Base-by-base conservation (phyloP, 2,888 invertebrate species). In the Palloptera scutellata region DNA sequence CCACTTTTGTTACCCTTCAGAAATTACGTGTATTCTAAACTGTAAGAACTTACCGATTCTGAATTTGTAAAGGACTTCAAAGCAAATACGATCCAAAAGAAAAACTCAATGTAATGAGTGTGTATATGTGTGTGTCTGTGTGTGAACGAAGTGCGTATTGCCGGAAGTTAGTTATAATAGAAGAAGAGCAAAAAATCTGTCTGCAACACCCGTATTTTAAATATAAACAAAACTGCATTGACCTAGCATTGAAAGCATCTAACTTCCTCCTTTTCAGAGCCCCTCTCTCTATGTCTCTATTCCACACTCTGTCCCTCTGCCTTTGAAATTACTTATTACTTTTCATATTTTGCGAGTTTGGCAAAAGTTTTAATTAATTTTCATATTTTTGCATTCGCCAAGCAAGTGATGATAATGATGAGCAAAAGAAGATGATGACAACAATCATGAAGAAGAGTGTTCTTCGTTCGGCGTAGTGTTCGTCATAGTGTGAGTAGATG, bases 351-450 rank as follows among this genome's bases (percentile, higher is more conserved):
- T 62, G 45, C 40, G 55, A 62, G 64, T 67, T 67, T 57, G 64
- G n/a, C 54, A 55, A 70, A 70, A 70, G 59, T 70, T 67, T 70
- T 70, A 70, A 70, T 70, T 70, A 70, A 67, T 70, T 70, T 70
- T 65, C 67, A 70, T 70, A 67, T 65, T 59, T 65, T 60, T 43
- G 53, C n/a, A 20, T 30, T 30, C 48, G 48, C n/a, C 48, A 15
- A 13, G 48, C 48, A 30, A 30, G 6, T 30, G 30, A 30, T 30
- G 30, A 30, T 30, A 30, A 30, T 6, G 30, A 30, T 30, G 30
- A 30, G 30, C 30, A 30, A 30, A 30, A 30, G 30, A 30, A 30
- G 6, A 30, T 30, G 30, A 30, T 30, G 30, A 30, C 6, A 6
- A 30, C 2, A 30, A 30, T 30, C 3, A 30, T 30, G 30, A 30